Conservation (phyloP, 2,113 vertebrate species). For the Sander lucioperca region DNA sequence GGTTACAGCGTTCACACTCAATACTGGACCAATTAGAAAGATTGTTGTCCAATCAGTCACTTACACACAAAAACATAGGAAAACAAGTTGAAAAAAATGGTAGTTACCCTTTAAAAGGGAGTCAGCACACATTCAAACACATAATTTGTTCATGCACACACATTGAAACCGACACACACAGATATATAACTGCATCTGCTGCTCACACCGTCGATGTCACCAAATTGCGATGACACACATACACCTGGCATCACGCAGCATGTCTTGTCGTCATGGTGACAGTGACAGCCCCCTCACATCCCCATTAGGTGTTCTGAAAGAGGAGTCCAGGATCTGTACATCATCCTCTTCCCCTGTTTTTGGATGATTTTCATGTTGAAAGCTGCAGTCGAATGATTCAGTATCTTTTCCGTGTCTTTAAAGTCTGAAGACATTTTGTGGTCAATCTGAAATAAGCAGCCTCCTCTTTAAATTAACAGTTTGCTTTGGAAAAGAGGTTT, state of each 20-base stretch:
- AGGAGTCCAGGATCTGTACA: background rate
- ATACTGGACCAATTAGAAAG: too few relatives aligned
- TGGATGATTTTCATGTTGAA: background rate
- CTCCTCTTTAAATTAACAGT: background rate
- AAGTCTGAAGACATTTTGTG: background rate
- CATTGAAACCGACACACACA: background rate
- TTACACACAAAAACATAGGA: too few relatives aligned
- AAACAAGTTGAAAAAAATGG: too few relatives aligned
- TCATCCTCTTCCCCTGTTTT: background rate
- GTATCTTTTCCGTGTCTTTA: background rate
- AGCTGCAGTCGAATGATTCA: background rate
- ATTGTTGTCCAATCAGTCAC: too few relatives aligned
- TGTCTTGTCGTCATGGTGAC: conserved; percentile 45
- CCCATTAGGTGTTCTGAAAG: background rate
- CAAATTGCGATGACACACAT: conserved; percentile 8
- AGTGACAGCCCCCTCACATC: conserved; percentile 10
- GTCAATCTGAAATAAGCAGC: background rate
- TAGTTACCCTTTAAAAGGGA: too few relatives aligned
- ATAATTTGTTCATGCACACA: background rate
- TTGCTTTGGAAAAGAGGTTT: too few relatives aligned
- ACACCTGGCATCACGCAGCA: conserved; percentile 1
- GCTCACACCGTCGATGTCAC: conserved; percentile 9
- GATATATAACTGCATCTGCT: background rate
- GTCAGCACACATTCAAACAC: too few relatives aligned
- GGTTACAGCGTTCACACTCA: too few relatives aligned